Base-by-base conservation (phyloP, 1,140 invertebrate species). In the Meloidogyne floridensis region DNA sequence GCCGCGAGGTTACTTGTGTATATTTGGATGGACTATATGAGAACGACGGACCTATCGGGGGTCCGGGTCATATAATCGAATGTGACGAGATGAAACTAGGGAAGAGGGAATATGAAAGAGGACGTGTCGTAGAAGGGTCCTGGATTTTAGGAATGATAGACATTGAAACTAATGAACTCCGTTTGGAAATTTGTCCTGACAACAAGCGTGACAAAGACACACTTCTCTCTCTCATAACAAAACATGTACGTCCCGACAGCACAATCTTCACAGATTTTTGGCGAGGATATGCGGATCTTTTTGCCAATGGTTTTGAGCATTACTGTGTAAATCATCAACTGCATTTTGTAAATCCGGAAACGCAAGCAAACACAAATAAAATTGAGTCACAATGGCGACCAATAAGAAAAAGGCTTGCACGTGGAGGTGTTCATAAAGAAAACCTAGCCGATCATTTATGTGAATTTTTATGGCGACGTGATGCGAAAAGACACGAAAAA, bases 391-490 rank as follows among this genome's bases (percentile, higher is more conserved):
- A 74, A 74, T 32, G 20, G 20, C 13, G 20, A n/a, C 73, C 73
- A 15, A 42, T 74, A 47, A 20, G 73, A 32, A 13, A 74, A 32
- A 20, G 73, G 13, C 20, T 74, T n/a, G 73, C 73, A 20, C 32
- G 73, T 42, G 73, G 73, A 13, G 73, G 73, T 32, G 73, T 74
- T 15, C 73, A 74, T n/a, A n/a, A 13, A 3, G 73, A 74, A 20
- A 74, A 74, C 20, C 20, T 74, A 32, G 73, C 73, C 15, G 73
- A 74, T 74, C 73, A 74, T 32, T 47, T 74, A 13, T 74, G 73
- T 32, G 73, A 74, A 32, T 74, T 74, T 74, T 47, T 74, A 15
- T 74, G 73, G 73, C 73, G 73, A 32, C 73, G 73, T n/a, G 73
- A 74, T 32, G 13, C 13, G 13, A 13, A 13, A 13, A 74, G 73